A percentile compares a stretch with the other conserved stretches of the same genome.
phyloP scores from a whole-genome alignment of 2,113 vertebrate species.

The Crypturellus undulatus region DNA sequence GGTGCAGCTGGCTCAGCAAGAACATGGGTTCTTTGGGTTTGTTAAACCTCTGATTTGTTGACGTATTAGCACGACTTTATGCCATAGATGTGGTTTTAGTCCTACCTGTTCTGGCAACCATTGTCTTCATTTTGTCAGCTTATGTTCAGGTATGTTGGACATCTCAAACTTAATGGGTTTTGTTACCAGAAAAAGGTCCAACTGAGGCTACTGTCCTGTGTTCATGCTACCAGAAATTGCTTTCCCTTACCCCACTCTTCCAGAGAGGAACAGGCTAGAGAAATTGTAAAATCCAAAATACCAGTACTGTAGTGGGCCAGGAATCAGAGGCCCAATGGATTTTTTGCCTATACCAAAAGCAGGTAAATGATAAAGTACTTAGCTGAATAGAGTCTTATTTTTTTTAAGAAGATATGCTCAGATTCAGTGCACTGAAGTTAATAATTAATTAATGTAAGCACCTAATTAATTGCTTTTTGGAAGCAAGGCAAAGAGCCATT shows the following conservation, averaged over 20 bases:
- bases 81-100: background rate
- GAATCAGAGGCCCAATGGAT: background rate
- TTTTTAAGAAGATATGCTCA: background rate
- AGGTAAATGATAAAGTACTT: background rate
- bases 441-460: background rate
- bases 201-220: background rate
- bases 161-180: background rate
- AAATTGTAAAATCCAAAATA: conserved; percentile 4
- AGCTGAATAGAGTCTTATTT: background rate
- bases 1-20: background rate
- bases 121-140: background rate
- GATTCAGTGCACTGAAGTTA: background rate
- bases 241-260: background rate
- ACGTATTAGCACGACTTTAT: background rate
- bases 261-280: background rate
- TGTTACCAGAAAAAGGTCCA: background rate
- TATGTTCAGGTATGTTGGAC: background rate
- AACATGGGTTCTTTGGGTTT: background rate
- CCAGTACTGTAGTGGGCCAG: background rate
- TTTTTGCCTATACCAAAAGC: background rate
- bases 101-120: background rate
- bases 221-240: background rate
- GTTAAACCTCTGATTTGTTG: background rate
- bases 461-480: conserved; percentile 4
- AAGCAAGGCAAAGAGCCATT: conserved; percentile 33